Conservation (phyloP, 2,797 vertebrate genomes). For the Allobates femoralis region DNA sequence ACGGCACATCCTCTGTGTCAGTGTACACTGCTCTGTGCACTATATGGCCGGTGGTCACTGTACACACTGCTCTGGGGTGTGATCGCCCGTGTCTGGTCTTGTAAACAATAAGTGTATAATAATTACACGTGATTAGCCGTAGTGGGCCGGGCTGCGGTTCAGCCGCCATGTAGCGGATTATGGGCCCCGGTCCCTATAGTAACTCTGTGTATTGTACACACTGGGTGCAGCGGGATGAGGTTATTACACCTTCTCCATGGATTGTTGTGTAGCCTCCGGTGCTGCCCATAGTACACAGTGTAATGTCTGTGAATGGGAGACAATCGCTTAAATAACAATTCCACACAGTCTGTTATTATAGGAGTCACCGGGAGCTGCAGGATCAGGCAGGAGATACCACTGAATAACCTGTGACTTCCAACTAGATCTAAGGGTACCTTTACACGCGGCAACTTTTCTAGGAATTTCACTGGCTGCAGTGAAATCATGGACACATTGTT, state of each 20-base stretch:
- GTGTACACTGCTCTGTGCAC: no score
- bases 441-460: no score
- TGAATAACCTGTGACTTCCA: no score
- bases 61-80: background rate
- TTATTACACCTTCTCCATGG: background rate
- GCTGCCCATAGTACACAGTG: background rate
- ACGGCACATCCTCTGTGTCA: no score
- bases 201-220: slow-evolving; percentile 59
- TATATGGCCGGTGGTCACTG: no score
- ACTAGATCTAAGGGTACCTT: no score
- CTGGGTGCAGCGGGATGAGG: background rate
- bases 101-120: slow-evolving; percentile 24
- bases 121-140: slow-evolving; percentile 33
- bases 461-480: no score
- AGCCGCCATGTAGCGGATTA: background rate
- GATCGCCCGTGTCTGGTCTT: slow-evolving; percentile 11
- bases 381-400: no score
- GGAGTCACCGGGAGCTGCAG: no score
- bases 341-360: no score
- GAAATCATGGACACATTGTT: no score
- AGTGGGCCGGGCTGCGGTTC: background rate
- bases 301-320: background rate
- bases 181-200: slow-evolving; percentile 48
- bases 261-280: background rate
- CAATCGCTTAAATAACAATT: no score